Base-by-base conservation (phyloP, 2,113 vertebrate species). In the Dasyornis broadbenti region DNA sequence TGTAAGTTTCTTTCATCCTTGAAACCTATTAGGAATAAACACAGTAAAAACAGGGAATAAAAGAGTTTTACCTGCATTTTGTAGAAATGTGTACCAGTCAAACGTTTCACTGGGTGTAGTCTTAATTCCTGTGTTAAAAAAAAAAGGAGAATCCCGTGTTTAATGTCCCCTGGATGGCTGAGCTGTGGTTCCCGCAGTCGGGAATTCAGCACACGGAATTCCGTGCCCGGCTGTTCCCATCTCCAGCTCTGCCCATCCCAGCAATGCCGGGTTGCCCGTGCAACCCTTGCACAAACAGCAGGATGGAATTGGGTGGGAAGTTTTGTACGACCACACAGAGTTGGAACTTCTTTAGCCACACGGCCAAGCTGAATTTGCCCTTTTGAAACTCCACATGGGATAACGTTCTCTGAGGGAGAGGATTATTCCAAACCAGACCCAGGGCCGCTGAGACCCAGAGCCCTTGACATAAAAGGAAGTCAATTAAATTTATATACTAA, bases 31-130 rank as follows among this genome's bases (percentile, higher is more conserved):
- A 30, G 52, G 13, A 65, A 73, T 24, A 80, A 90, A 53, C 10
- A 27, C 1, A n/a, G 30, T 2, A 17, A 69, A 56, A 37, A 56
- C 3, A 47, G 31, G 39, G 39, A 64, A 31, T 27, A 73, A 49
- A 82, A 7, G 7, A 17, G 1, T 59, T 94, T 97, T 96, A 99
- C 99, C 99, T 99, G 98, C 95, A n/a, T 83, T 97, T 78, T 95
- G 97, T 40, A 99, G 97, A 95, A 99, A 99, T 82, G 96, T 91
- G 44, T 84, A 75, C 99, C 99, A 99, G 96, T 98, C 97, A 97
- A 99, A 99, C 24, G 94, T 69, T 23, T 97, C 59, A 15, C 96
- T 97, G 31, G 96, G 97, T 9, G 84, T 45, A 1, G 99, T 99
- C 76, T 97, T 93, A 50, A 99, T 98, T 56, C 99, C 99, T 99